These are phyloP conservation scores for Eulemur coronatus DNA, from an alignment of 2,797 vertebrate species.

Conservation along the genomic window DNA sequence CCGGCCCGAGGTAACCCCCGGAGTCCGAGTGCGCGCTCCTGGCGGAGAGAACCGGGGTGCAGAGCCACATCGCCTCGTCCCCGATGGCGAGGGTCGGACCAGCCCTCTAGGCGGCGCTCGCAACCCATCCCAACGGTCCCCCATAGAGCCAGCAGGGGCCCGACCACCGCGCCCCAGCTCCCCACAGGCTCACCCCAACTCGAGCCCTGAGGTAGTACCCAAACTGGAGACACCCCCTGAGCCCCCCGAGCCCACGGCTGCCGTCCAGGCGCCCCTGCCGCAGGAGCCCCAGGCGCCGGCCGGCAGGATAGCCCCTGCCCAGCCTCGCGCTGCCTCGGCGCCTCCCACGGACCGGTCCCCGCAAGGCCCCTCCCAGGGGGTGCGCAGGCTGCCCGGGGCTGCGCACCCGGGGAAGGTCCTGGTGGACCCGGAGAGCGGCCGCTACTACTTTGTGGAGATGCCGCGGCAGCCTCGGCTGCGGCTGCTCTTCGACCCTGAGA, in stretches of 20 bases:
- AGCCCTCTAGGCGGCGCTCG: conserved; percentile 50
- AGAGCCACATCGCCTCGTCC: neutral
- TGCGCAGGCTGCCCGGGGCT: conserved; percentile 74
- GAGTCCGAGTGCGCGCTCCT: neutral
- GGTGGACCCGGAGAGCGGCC: conserved; percentile 94
- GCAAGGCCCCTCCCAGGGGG: conserved; percentile 71
- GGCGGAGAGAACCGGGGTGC: neutral
- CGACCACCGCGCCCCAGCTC: neutral
- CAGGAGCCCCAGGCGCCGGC: conserved; percentile 62
- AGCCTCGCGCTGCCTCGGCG: conserved; percentile 79
- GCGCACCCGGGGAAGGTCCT: conserved; percentile 88
- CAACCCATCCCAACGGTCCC: neutral
- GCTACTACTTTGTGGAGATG: conserved; percentile 94
- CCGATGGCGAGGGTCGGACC: neutral
- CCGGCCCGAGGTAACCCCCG: neutral
- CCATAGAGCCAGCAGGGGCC: neutral
- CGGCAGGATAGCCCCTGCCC: conserved; percentile 50
- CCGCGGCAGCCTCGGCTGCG: conserved; percentile 93
- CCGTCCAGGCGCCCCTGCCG: conserved; percentile 62
- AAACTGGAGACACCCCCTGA: neutral
- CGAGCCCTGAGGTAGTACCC: conserved; percentile 25
- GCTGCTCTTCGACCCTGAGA: conserved; percentile 95
- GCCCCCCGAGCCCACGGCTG: conserved; percentile 31
- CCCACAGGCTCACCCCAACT: conserved; percentile 45
- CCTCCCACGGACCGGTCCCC: conserved; percentile 84